Evolutionary conservation across 2,113 vertebrate species (phyloP).

Genomic region (Gasterosteus aculeatus): DNA sequence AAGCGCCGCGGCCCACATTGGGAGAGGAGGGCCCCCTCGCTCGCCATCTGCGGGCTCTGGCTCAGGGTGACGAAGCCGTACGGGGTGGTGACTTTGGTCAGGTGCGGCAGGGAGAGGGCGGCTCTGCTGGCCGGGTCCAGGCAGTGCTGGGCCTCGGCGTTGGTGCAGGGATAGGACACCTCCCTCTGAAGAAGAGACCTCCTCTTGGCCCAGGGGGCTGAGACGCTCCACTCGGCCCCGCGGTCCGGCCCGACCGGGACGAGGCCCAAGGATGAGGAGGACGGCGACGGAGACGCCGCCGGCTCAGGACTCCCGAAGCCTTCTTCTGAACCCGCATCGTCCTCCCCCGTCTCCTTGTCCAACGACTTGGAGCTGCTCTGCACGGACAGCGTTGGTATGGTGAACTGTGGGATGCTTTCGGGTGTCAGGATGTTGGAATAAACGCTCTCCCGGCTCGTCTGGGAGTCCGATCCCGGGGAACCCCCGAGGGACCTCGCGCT

Average conservation of each 20-base stretch:
- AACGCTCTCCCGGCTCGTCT: slow-evolving; percentile 67
- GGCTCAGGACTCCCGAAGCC: slow-evolving; percentile 10
- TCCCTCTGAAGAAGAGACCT: slow-evolving; percentile 31
- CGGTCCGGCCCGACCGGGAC: neutral
- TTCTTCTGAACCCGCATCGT: slow-evolving; percentile 27
- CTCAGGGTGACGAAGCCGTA: slow-evolving; percentile 81
- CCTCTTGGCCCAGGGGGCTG: slow-evolving; percentile 39
- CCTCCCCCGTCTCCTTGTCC: slow-evolving; percentile 40
- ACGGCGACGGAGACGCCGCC: slow-evolving; percentile 21
- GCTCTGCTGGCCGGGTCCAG: slow-evolving; percentile 69
- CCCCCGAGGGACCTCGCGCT: slow-evolving; percentile 60
- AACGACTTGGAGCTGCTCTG: slow-evolving; percentile 34
- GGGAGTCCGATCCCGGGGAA: slow-evolving; percentile 61
- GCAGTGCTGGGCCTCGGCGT: slow-evolving; percentile 57
- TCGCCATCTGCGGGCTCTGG: slow-evolving; percentile 83
- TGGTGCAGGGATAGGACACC: neutral
- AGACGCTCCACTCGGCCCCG: slow-evolving; percentile 40
- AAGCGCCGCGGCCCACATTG: slow-evolving; percentile 51
- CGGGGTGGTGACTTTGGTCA: slow-evolving; percentile 77
- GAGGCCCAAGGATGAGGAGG: slow-evolving; percentile 40
- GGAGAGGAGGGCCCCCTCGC: slow-evolving; percentile 82
- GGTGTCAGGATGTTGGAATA: slow-evolving; percentile 78
- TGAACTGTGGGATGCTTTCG: slow-evolving; percentile 80
- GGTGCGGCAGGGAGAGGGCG: slow-evolving; percentile 79
- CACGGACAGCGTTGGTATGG: slow-evolving; percentile 77